Evolutionary conservation across 1,140 invertebrate species (phyloP).

Genomic region (Caerostris darwini): DNA sequence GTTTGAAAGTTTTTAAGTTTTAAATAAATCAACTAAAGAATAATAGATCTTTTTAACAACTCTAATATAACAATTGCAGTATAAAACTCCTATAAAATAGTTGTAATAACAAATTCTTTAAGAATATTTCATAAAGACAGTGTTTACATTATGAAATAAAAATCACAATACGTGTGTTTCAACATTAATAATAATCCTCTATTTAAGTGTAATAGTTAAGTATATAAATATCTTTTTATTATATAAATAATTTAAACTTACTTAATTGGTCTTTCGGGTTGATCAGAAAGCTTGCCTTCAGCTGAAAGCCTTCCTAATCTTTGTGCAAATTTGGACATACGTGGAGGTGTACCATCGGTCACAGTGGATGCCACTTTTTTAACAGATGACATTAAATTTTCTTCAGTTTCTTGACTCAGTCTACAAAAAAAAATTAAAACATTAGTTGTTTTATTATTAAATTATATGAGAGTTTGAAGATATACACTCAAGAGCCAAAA

Average conservation of each 20-base stretch:
- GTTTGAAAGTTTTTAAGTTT: not conserved
- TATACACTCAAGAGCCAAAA: not conserved
- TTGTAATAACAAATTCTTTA: not conserved
- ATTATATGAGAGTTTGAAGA: not conserved
- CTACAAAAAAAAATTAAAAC: not conserved
- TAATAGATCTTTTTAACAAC: too few relatives aligned
- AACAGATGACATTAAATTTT: constrained; percentile 68
- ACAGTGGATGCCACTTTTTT: constrained; percentile 58
- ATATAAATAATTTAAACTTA: not conserved
- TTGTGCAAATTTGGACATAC: constrained; percentile 29
- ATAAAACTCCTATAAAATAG: not conserved
- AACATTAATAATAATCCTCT: not conserved
- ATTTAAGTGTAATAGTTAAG: not conserved
- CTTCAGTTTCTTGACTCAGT: constrained; percentile 3
- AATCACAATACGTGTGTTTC: not conserved
- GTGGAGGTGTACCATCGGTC: not conserved
- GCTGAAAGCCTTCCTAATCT: constrained; percentile 50
- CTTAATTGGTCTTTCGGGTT: not conserved
- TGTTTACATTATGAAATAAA: not conserved
- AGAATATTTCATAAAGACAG: not conserved
- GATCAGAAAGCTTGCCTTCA: not conserved
- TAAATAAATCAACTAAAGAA: not conserved
- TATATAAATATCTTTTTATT: not conserved
- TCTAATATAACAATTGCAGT: too few relatives aligned
- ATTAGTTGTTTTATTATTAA: not conserved